Percentiles rank a stretch among this genome's conserved stretches.
phyloP scores from a whole-genome alignment of 2,797 vertebrate species.

The Tachyglossus aculeatus region DNA sequence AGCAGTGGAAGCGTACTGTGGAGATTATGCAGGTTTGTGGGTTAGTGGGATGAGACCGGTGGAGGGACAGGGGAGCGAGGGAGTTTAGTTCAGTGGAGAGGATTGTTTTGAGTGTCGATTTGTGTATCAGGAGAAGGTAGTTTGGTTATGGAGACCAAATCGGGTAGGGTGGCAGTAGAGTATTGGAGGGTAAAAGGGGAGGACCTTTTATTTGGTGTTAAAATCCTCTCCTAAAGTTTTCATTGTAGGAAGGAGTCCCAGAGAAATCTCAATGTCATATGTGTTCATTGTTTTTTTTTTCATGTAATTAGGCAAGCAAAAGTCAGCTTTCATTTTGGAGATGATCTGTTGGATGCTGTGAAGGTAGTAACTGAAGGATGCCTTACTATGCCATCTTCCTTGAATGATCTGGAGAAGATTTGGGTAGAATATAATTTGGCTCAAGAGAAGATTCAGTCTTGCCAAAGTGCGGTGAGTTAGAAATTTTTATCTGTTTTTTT shows the following conservation, averaged over 20 bases:
- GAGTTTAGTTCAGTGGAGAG: too few relatives aligned
- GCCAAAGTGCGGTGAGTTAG: slow-evolving; percentile 65
- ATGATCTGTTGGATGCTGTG: slow-evolving; percentile 73
- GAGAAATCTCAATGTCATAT: not conserved
- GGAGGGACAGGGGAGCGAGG: too few relatives aligned
- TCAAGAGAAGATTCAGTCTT: slow-evolving; percentile 70
- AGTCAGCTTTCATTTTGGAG: slow-evolving; percentile 50
- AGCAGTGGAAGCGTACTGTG: too few relatives aligned
- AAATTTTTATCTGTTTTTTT: slow-evolving; percentile 6
- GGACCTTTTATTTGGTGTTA: too few relatives aligned
- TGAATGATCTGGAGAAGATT: slow-evolving; percentile 67
- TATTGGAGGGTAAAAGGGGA: too few relatives aligned
- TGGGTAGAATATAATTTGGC: slow-evolving; percentile 70
- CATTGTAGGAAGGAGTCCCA: not conserved
- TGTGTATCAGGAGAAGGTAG: too few relatives aligned
- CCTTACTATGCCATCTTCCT: slow-evolving; percentile 54
- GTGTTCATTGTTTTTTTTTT: not conserved
- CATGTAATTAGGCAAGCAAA: slow-evolving; percentile 37
- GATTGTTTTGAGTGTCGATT: too few relatives aligned
- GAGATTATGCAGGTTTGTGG: too few relatives aligned
- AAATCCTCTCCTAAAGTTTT: not conserved
- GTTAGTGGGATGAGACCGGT: too few relatives aligned
- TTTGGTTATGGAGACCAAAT: too few relatives aligned
- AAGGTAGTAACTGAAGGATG: slow-evolving; percentile 61
- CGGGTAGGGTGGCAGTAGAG: too few relatives aligned